Base-by-base conservation (phyloP, 92 coral and sea anemone species). In the Epizoanthus scotinus region DNA sequence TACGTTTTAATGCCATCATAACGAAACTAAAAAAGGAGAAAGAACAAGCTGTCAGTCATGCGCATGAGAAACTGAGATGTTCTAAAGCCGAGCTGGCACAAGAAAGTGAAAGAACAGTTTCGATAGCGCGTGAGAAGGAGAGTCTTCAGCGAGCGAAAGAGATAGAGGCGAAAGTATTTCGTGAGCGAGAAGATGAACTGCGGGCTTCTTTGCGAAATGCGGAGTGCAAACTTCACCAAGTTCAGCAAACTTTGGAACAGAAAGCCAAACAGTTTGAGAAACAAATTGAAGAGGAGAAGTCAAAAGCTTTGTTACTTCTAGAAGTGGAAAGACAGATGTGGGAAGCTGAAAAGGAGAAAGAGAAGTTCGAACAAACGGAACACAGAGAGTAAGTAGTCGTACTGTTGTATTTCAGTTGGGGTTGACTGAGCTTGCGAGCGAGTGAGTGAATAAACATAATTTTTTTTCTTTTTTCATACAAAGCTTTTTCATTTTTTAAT, bases 261-360 rank as follows among this genome's bases (percentile, higher is more conserved):
- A 90, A 88, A 67, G 94, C 92, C 63, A 74, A 65, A 40, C 89
- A 81, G 78, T 91, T 89, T 70, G 65, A 68, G n/a, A 84, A 84
- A 50, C 86, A 79, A 75, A 60, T 91, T 64, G 85, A 96, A 83
- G 86, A 89, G 87, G 94, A 87, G 80, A 87, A 86, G 75, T 91
- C 91, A 47, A 86, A 79, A 44, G 89, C 93, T 8, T 79, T 87
- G 62, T 58, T 91, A 59, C 49, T 93, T 73, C 79, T 89, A 78
- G 96, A 93, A 77, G 88, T 90, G 53, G 99, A 93, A 59, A 82
- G 91, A 34, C 94, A 91, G 75, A 89, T 92, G 94, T 94, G 93
- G 97, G 98, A 95, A 68, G 94, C 92, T 28, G 89, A 90, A 44
- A 84, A 78, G 50, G 79, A 27, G 15, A 82, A 79, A 58, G 82